phyloP scores from a whole-genome alignment of 2,797 vertebrate genomes.

The Brachymystax lenok region DNA sequence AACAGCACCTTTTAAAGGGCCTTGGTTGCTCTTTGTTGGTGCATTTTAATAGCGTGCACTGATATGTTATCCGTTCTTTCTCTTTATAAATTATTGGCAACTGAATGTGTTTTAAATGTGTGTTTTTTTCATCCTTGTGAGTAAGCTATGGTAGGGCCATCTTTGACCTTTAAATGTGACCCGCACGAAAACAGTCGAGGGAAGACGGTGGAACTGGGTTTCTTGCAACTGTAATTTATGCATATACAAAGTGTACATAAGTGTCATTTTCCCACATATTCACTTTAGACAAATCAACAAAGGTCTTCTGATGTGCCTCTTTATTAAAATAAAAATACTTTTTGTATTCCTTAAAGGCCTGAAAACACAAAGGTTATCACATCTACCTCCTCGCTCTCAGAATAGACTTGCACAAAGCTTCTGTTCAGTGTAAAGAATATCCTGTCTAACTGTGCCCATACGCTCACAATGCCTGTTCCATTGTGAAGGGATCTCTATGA shows the following conservation, averaged over 20 bases:
- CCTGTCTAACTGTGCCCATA: conserved; percentile 69
- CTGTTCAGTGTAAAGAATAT: conserved; percentile 70
- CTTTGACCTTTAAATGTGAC: neutral
- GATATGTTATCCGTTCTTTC: neutral
- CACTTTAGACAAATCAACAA: conserved; percentile 53
- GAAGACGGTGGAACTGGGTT: neutral
- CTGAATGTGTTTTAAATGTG: neutral
- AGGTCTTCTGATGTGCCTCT: conserved; percentile 75
- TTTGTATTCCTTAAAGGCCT: conserved; percentile 73
- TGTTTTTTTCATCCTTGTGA: neutral
- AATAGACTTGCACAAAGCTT: conserved; percentile 72
- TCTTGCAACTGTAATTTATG: conserved; percentile 11
- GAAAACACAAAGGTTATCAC: conserved; percentile 58
- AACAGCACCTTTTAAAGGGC: neutral
- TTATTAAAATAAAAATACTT: conserved; percentile 78
- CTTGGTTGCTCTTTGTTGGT: neutral
- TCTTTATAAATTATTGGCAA: neutral
- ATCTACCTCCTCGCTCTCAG: conserved; percentile 43
- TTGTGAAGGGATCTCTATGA: conserved; percentile 68
- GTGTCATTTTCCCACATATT: neutral
- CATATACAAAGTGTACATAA: neutral
- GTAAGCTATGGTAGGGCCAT: neutral
- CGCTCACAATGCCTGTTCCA: conserved; percentile 67
- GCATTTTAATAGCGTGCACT: neutral
- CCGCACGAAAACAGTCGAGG: neutral